Evolutionary conservation across 2,113 vertebrate genomes (phyloP).

Genomic region (Eptatretus burgeri): DNA sequence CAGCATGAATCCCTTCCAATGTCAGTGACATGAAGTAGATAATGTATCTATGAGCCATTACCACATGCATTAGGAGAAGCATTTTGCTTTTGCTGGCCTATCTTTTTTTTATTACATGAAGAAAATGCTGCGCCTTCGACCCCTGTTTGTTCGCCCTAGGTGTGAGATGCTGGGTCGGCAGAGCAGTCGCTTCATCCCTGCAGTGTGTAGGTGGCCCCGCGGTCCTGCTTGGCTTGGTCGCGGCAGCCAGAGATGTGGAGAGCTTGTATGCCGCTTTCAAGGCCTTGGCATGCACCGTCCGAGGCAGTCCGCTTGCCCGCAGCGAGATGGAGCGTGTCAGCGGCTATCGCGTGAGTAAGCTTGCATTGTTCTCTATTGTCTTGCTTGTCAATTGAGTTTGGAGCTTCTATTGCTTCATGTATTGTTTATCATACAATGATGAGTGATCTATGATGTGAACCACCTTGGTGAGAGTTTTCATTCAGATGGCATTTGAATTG

Average conservation of each 20-base stretch:
- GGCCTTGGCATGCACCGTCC: constrained; percentile 79
- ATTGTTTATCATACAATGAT: no score
- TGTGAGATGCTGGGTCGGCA: constrained; percentile 63
- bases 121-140: background rate
- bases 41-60: no score
- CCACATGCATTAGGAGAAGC: no score
- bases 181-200: constrained; percentile 69
- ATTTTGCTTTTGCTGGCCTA: no score
- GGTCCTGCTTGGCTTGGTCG: constrained; percentile 76
- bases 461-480: no score
- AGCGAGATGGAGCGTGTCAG: constrained; percentile 97
- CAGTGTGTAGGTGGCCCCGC: constrained; percentile 84
- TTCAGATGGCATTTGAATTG: no score
- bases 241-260: constrained; percentile 92
- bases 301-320: constrained; percentile 77
- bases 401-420: no score
- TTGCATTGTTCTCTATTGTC: background rate
- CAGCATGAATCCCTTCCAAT: no score
- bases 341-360: constrained; percentile 51
- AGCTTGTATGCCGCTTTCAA: constrained; percentile 86
- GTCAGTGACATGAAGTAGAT: no score
- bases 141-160: constrained; percentile 18
- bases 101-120: no score
- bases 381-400: no score
- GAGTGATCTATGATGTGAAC: no score